Evolutionary conservation across 2,113 vertebrate species (phyloP), one percentile per base, ranked within the genome.

Genomic region (Trematomus loennbergii): DNA sequence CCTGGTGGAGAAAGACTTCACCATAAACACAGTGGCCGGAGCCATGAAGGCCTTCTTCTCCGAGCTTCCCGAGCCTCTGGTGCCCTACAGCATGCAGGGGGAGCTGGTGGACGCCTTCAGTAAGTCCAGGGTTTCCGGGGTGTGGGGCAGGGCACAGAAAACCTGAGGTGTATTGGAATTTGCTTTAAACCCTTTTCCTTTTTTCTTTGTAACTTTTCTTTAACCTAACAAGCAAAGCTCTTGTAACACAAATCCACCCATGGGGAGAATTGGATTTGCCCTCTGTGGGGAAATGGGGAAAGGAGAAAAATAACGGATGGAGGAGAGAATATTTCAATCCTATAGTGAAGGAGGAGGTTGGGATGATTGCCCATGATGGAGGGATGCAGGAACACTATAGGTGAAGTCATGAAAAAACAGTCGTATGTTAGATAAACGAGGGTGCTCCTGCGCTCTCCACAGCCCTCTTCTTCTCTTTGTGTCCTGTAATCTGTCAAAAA

Each of bases 41-140:
- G 97, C 97, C 87, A 97, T 99, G 97, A 99, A 99, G 90, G 98
- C 97, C 81, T 98, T 98, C 91, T 99, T 99, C 94, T 98, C 97
- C 0, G 97, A 99, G 88, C 93, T 99, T 16, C 97, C 97, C 0
- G 97, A 98, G 6, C 97, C 97, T 1, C 90, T 98, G 82, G 97
- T 99, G 49, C 97, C 97, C 0, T 99, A 98, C 92, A 87, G 62
- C 92, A 96, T 97, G 96, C 97, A 98, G 95, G 88, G 83, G 0
- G 97, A 98, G 16, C 94, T 99, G 91, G 97, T 97, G 93, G 97
- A 99, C 40, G 97, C 97, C 6, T 96, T 97, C 94, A 99, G 97
- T 99, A 95, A 97, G 97, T 96, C 67, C 33, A n/a, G 43, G 64
- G 65, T 29, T 65, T 45, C 16, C 48, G 12, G 78, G 68, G 60